phyloP scores from a whole-genome alignment of 2,797 vertebrate genomes.

The Danio choprae region DNA sequence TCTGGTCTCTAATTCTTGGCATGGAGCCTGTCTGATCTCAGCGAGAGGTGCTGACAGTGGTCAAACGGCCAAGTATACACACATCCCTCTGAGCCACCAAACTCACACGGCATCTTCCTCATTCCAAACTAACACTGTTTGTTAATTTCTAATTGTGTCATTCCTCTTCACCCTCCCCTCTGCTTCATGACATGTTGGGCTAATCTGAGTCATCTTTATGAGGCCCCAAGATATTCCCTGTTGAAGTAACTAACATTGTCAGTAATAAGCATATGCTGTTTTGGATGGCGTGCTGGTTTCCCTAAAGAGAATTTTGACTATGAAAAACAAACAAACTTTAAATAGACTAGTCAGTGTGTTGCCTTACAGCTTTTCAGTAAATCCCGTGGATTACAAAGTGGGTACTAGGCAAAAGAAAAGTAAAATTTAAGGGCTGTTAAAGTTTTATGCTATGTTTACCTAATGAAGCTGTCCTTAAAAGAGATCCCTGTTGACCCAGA shows the following conservation, averaged over 20 bases:
- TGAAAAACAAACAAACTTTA: neutral
- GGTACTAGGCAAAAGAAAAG: neutral
- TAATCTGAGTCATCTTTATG: slow-evolving; percentile 32
- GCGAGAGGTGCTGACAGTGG: slow-evolving; percentile 74
- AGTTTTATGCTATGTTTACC: too few relatives aligned
- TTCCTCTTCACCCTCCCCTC: neutral
- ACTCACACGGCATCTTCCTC: neutral
- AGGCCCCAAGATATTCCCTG: slow-evolving; percentile 15
- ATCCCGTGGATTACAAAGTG: neutral
- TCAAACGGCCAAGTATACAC: slow-evolving; percentile 58
- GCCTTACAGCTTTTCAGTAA: neutral
- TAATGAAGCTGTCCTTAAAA: too few relatives aligned
- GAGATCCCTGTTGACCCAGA: too few relatives aligned
- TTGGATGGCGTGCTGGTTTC: neutral
- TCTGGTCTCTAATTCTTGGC: slow-evolving; percentile 23
- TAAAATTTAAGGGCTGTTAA: too few relatives aligned
- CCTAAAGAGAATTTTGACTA: neutral
- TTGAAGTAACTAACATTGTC: slow-evolving; percentile 7
- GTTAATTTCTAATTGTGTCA: slow-evolving; percentile 23
- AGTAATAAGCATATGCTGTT: slow-evolving; percentile 2
- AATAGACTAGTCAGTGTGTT: neutral
- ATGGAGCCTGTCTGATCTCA: slow-evolving; percentile 56
- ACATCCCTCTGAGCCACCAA: slow-evolving; percentile 25
- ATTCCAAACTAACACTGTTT: neutral
- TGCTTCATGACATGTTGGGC: slow-evolving; percentile 12